Percentiles rank a stretch among this genome's conserved stretches.
phyloP scores from a whole-genome alignment of 2,888 invertebrate genomes.

The Xestoiulus laeticollis region DNA sequence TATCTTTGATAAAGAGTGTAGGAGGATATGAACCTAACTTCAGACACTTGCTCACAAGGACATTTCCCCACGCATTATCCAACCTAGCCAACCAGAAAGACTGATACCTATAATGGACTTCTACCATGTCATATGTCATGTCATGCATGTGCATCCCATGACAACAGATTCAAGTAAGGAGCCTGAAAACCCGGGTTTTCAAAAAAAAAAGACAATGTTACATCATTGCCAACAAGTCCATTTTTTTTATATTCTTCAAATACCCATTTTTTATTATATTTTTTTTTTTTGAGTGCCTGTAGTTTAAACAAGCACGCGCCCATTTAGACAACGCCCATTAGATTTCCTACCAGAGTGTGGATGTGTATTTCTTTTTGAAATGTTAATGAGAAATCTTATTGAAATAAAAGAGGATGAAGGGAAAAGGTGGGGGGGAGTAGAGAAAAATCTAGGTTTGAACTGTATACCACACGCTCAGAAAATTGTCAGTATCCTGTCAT shows the following conservation, averaged over 20 bases:
- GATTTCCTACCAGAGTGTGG: constrained; percentile 14
- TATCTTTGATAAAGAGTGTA: too few species aligned
- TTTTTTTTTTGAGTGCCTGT: neutral
- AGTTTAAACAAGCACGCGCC: constrained; percentile 30
- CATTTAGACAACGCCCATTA: constrained; percentile 13
- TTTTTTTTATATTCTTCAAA: neutral
- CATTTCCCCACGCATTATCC: too few species aligned
- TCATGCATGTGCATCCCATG: neutral
- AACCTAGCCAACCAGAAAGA: too few species aligned
- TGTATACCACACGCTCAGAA: constrained; percentile 43
- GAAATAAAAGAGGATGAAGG: constrained; percentile 28
- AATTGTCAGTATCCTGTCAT: constrained; percentile 53
- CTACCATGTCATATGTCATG: too few species aligned
- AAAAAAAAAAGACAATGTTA: neutral
- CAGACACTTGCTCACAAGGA: too few species aligned
- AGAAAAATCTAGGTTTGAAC: neutral
- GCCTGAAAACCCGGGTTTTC: neutral
- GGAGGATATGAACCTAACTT: too few species aligned
- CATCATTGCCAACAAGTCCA: neutral
- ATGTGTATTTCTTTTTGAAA: constrained; percentile 13
- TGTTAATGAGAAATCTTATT: constrained; percentile 34
- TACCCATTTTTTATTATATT: neutral
- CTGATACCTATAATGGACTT: too few species aligned
- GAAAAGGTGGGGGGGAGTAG: neutral
- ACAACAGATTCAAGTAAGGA: neutral